Conservation (phyloP, 1,140 invertebrate genomes). For the Leptopilina boulardi region DNA sequence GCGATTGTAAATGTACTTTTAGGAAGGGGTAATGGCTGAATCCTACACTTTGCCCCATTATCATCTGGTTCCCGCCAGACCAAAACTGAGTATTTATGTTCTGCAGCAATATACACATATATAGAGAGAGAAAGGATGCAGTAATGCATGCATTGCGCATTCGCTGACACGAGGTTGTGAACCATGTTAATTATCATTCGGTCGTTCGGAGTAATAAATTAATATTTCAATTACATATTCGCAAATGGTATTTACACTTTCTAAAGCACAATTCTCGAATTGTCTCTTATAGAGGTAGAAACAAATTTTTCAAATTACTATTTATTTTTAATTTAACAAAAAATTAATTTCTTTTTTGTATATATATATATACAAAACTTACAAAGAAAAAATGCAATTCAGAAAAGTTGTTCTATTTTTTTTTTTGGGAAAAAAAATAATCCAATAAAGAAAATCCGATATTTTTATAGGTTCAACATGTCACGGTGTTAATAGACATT, state of each 20-base stretch:
- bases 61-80: constrained; percentile 63
- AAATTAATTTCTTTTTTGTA: too few relatives aligned
- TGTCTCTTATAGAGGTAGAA: constrained; percentile 3
- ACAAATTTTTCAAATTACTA: not conserved
- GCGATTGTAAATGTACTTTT: constrained; percentile 59
- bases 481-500: constrained; percentile 17
- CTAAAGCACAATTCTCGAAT: constrained; percentile 38
- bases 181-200: constrained; percentile 70
- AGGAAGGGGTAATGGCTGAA: constrained; percentile 66
- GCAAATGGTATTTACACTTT: constrained; percentile 62
- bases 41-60: constrained; percentile 70
- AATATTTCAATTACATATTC: constrained; percentile 72
- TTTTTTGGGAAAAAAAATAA: not conserved
- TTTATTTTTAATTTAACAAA: too few relatives aligned
- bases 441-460: constrained; percentile 4
- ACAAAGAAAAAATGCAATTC: not conserved
- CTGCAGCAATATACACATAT: constrained; percentile 46
- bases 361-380: not conserved
- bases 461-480: constrained; percentile 10
- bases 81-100: constrained; percentile 71
- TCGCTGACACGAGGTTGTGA: constrained; percentile 64
- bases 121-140: constrained; percentile 48
- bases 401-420: not conserved
- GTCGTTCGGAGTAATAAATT: constrained; percentile 69
- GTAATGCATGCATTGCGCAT: constrained; percentile 72